These are phyloP conservation scores for Kryphioiulus occultus DNA, from an alignment of 2,888 invertebrate species.

Conservation along the genomic window DNA sequence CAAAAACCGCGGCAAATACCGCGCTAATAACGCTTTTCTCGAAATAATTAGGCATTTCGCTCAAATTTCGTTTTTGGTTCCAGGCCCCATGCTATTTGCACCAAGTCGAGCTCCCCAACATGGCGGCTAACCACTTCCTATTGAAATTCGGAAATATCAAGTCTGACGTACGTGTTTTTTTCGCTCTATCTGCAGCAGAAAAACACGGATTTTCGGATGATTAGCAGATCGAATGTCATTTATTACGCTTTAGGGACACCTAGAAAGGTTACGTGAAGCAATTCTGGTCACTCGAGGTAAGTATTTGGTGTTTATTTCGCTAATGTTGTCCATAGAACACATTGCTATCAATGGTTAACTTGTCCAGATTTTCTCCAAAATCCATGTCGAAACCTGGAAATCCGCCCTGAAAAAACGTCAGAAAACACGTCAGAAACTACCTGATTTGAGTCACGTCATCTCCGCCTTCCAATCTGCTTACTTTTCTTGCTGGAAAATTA, in stretches of 20 bases:
- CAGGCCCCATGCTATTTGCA: too few species aligned
- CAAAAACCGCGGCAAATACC: too few species aligned
- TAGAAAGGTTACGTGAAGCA: slow-evolving; percentile 20
- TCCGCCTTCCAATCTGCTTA: too few species aligned
- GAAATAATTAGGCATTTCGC: too few species aligned
- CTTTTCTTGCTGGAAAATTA: too few species aligned
- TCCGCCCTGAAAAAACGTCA: too few species aligned
- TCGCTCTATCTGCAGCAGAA: neutral
- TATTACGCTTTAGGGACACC: neutral
- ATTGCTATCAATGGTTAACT: neutral
- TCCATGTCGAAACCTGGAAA: neutral
- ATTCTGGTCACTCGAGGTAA: neutral
- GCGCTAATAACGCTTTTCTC: too few species aligned
- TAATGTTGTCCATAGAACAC: neutral
- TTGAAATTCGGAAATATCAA: neutral
- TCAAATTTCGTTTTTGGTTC: too few species aligned
- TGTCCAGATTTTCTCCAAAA: neutral
- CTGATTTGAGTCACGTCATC: too few species aligned
- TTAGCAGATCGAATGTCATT: slow-evolving; percentile 35
- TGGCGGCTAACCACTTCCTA: neutral
- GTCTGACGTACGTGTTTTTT: neutral
- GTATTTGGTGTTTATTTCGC: neutral
- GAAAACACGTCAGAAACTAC: too few species aligned
- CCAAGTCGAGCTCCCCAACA: neutral
- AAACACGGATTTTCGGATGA: slow-evolving; percentile 2